Base-by-base conservation (phyloP, 2,888 invertebrate species). In the Drosophila nigricruria region DNA sequence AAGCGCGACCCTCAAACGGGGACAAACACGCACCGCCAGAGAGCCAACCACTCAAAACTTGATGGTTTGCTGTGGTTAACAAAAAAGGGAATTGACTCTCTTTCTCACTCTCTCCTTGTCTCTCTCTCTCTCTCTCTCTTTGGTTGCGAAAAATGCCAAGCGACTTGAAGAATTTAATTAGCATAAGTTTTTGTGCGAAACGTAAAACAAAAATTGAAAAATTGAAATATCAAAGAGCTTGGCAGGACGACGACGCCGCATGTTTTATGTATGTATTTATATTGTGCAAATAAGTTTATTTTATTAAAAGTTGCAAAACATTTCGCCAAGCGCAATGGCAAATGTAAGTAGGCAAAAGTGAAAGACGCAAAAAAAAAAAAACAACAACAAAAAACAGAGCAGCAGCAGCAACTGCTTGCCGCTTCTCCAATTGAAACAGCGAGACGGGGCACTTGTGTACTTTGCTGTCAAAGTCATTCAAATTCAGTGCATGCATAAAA, bases 401-500 rank as follows among this genome's bases (percentile, higher is more conserved):
- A 36, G 45, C 53, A 63, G 32, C 50, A 32, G 32, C 47, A 40
- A 30, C 9, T 34, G 16, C 43, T 57, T 47, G 43, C 40, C 14
- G 40, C 57, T 18, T 32, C 25, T 43, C 42, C 25, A 49, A 78
- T 38, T 53, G 42, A 70, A 70, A 67, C 47, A 79, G 43, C 52
- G 54, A 72, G 67, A 68, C 64, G 63, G 50, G 50, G 70, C 78
- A 78, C 79, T 83, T 78, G 58, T 70, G 56, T 70, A 65, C 68
- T 68, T 66, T 76, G 60, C 73, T 81, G 83, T 82, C 83, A 84
- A 84, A 84, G 83, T 82, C 77, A 81, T 84, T 86, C 73, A 86
- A 80, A 83, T 86, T 81, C 86, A 83, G 79, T 71, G 83, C 81
- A 86, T 86, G 81, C 77, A 82, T 83, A 83, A 83, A 82, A 82